Evolutionary conservation across 2,888 invertebrate genomes (phyloP), one percentile per base, ranked within the genome.

Genomic region (Microplitis manilae): DNA sequence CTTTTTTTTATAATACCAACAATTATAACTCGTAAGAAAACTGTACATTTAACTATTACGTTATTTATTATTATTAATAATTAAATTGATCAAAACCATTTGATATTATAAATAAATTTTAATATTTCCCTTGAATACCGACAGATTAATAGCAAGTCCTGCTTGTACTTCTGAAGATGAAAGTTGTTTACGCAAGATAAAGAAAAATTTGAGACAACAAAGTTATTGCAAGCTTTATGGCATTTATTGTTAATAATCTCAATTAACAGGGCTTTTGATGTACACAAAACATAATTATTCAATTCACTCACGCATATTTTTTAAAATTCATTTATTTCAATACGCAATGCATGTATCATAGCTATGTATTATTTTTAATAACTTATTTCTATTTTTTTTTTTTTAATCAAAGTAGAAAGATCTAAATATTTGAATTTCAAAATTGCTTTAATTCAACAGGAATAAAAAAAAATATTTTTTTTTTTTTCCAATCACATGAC

Each of bases 201-300:
- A 73, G 64, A 69, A 65, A 68, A 61, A n/a, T 73, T 17, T 60
- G 8, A 61, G n/a, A 30, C 30, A 30, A 30, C 60, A 40, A 64
- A 64, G 39, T 77, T 84, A 84, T 85, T 87, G 88, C 89, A 90
- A 90, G 90, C 90, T 87, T 90, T 88, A 89, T 89, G 89, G 89
- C 90, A 87, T 90, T 90, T 90, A 90, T 90, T 90, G 89, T 89
- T 84, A 86, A 87, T 89, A 89, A 90, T 89, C 88, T 88, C 89
- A 89, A 88, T 89, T 88, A 89, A 89, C 89, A 90, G 88, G 86
- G 87, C 30, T 88, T 84, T 88, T 88, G 88, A 89, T 89, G 87
- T 90, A 89, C 89, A 90, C 86, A 87, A 88, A 87, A 88, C 62
- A 89, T 84, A 86, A 88, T 82, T 87, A 85, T 85, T 87, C 81